Conservation (phyloP, 2,888 invertebrate genomes). For the Agrotis puta region DNA sequence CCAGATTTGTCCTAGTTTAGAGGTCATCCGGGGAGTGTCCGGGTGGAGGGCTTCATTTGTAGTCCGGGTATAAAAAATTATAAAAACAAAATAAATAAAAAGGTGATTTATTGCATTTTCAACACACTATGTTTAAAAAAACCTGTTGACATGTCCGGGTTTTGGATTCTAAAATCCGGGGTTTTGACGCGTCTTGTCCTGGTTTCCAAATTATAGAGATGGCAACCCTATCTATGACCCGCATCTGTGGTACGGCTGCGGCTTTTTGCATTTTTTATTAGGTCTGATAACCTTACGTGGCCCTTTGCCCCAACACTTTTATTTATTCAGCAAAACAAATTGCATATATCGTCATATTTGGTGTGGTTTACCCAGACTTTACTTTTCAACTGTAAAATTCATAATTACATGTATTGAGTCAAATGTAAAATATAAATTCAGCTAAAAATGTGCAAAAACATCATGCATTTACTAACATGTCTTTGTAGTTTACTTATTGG, state of each 20-base stretch:
- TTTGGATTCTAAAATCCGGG: no score
- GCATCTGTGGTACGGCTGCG: conserved; percentile 16
- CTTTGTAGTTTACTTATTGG: not conserved
- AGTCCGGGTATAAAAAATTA: no score
- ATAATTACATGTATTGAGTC: not conserved
- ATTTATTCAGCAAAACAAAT: conserved; percentile 52
- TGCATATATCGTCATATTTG: conserved; percentile 29
- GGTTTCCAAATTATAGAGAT: no score
- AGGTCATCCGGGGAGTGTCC: no score
- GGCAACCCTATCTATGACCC: no score
- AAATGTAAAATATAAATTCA: not conserved
- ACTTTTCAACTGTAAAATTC: not conserved
- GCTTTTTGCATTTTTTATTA: conserved; percentile 60
- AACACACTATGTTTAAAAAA: no score
- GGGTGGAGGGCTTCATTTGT: no score
- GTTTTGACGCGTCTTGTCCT: no score
- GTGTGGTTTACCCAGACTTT: not conserved
- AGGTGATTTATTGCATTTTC: no score
- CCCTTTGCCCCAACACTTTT: conserved; percentile 44
- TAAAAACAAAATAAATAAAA: no score
- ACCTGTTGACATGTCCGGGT: no score
- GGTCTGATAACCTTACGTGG: conserved; percentile 38
- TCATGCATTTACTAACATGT: not conserved
- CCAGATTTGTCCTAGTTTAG: no score
- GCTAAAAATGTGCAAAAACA: not conserved